Base-by-base conservation (phyloP, 2,797 vertebrate genomes). In the Coranthus polyacanthus region DNA sequence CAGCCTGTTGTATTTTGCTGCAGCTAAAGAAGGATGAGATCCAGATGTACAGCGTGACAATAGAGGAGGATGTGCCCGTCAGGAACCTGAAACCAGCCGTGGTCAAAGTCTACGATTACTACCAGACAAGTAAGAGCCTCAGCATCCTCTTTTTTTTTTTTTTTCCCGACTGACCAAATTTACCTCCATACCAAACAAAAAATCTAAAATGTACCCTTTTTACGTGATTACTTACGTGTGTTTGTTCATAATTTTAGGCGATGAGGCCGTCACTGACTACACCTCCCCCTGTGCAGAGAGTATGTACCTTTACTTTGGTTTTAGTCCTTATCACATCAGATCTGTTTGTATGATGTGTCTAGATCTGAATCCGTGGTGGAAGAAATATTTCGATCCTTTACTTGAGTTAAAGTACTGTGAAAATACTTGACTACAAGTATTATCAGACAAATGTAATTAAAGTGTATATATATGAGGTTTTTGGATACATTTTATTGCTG, bases 51-150 rank as follows among this genome's bases (percentile, higher is more conserved):
- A 60, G 36, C 0, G 32, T 94, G 76, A 75, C 43, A 0, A 60
- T 93, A 0, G 66, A 75, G 51, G 79, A 91, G 70, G 88, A 92
- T 3, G 2, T 82, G 7, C 45, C 50, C 0, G 91, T 95, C 46
- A 73, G 85, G 61, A 92, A 94, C 67, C 84, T 92, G 68, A 93
- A 93, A 52, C 86, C 93, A 32, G 93, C 91, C 4, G 89, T 90
- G 61, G 82, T 93, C 44, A 90, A 73, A 61, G 77, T 93, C 55
- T 94, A 92, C 0, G 93, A 95, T 53, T 95, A 94, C 78, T 95
- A 95, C 81, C 90, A 94, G 81, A 91, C 86, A 15, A 89, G 93
- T 94, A 85, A 55, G 91, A 64, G 5, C 29, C 12, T 5, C 37
- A 38, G 37, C 5, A 5, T 38, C 4, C 1, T 15, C 13, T 15